Evolutionary conservation across 2,888 invertebrate species (phyloP).

Genomic region (Furcula furcula): DNA sequence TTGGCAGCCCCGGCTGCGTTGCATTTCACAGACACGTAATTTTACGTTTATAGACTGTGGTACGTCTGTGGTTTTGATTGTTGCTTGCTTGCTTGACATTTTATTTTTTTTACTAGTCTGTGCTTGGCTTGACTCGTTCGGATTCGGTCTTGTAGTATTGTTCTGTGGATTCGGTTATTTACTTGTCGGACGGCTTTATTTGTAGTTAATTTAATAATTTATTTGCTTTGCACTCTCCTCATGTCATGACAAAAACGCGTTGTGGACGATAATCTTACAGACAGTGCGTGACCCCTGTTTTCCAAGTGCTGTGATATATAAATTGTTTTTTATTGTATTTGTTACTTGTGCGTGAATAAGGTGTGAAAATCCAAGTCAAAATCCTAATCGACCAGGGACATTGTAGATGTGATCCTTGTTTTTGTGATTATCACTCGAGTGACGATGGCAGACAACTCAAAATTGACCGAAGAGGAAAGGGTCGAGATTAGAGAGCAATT

Average conservation of each 20-base stretch:
- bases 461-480: slow-evolving; percentile 86
- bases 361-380: slow-evolving; percentile 38
- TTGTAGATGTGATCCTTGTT: slow-evolving; percentile 64
- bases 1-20: too few species aligned
- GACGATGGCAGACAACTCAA: slow-evolving; percentile 78
- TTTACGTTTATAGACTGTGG: too few species aligned
- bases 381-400: slow-evolving; percentile 11
- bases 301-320: slow-evolving; percentile 29
- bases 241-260: slow-evolving; percentile 15
- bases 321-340: slow-evolving; percentile 33
- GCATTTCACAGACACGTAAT: too few species aligned
- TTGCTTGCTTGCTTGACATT: too few species aligned
- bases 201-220: too few species aligned
- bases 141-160: too few species aligned
- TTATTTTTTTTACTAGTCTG: too few species aligned
- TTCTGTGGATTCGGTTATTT: too few species aligned
- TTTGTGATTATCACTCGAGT: slow-evolving; percentile 60
- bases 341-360: slow-evolving; percentile 46
- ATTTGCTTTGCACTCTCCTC: slow-evolving; percentile 28
- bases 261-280: slow-evolving; percentile 19
- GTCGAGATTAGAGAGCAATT: slow-evolving; percentile 90
- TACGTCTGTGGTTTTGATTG: too few species aligned
- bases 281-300: slow-evolving; percentile 14
- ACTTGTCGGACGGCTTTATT: too few species aligned
- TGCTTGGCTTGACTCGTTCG: too few species aligned